Base-by-base conservation (phyloP, 2,888 invertebrate genomes). In the Rhamphomyia laevipes region DNA sequence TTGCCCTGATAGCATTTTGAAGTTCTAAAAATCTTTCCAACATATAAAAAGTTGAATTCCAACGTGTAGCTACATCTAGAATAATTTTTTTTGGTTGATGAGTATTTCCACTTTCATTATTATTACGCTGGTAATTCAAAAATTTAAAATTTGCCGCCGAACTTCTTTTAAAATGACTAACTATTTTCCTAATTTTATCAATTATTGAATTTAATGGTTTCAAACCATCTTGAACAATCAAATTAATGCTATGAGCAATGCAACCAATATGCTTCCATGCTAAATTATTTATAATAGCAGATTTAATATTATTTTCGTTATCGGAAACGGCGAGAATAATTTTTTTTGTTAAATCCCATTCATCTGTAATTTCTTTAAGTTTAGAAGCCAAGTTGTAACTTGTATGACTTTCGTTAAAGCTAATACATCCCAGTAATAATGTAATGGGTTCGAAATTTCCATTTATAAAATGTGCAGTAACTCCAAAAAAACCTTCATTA, bases 341-440 rank as follows among this genome's bases (percentile, higher is more conserved):
- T 58, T 62, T 63, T 5, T 56, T 46, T 44, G 53, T 49, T 27
- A 63, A 40, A 9, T 53, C 46, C 58, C 58, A 63, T 43, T 62
- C 57, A n/a, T 13, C 40, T 16, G 56, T 48, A 11, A 58, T 52
- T 51, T 50, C 45, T 43, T 52, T 56, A 16, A 61, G 41, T 50
- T 54, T 54, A 3, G 27, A 33, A 6, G 58, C 60, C 31, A 62
- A 9, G 61, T n/a, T n/a, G n/a, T n/a, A n/a, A n/a, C n/a, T n/a
- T n/a, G n/a, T 62, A 50, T 62, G 61, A 11, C 48, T 50, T 38
- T 53, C 53, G 27, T 17, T n/a, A 45, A 56, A 57, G 35, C 45
- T 13, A 13, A 33, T 27, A 47, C 59, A 60, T 11, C 55, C 55
- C n/a, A 62, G 46, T 23, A 61, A 43, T 18, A 56, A 16, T 12